Base-by-base conservation (phyloP, 2,113 vertebrate genomes). In the Campylorhamphus procurvoides region DNA sequence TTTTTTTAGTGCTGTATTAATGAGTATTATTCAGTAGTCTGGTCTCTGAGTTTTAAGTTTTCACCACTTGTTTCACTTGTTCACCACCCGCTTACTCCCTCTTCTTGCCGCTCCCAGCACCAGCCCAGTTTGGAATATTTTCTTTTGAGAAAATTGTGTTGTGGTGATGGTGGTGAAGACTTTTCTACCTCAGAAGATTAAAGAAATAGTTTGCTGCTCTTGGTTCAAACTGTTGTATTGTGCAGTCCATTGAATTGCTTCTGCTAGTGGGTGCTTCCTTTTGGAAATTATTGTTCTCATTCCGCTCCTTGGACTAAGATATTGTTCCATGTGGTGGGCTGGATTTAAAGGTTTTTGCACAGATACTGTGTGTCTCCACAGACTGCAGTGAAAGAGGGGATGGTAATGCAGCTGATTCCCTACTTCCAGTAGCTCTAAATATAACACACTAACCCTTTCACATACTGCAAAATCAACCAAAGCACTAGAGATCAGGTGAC, bases 131-230 rank as follows among this genome's bases (percentile, higher is more conserved):
- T 81, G 40, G 17, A 90, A 55, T 66, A 46, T 39, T 83, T 62
- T 71, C 31, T 42, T 86, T 64, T 27, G 18, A 49, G 49, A 95
- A 82, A 82, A 33, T 18, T 50, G 28, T 37, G 20, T 73, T 56
- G n/a, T 66, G 46, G 40, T 47, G 31, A 40, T 77, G 50, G 50
- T 81, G 31, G 16, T 73, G 33, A 87, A 90, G 71, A 53, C 24
- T 59, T 73, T 39, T n/a, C 28, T 69, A 7, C 75, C 74, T 92
- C 44, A 42, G 49, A 77, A 91, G 47, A 91, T 77, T 47, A 87
- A 84, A 87, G 33, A 62, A 87, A 60, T 39, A 1, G 3, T 83
- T 91, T 72, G 25, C 31, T 85, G 42, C 58, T 85, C 8, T 85
- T 78, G 44, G 25, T 92, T 95, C 75, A 39, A 90, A 69, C 8